Evolutionary conservation across 2,888 invertebrate genomes (phyloP), one percentile per base, ranked within the genome.

Genomic region (Euproctis similis): DNA sequence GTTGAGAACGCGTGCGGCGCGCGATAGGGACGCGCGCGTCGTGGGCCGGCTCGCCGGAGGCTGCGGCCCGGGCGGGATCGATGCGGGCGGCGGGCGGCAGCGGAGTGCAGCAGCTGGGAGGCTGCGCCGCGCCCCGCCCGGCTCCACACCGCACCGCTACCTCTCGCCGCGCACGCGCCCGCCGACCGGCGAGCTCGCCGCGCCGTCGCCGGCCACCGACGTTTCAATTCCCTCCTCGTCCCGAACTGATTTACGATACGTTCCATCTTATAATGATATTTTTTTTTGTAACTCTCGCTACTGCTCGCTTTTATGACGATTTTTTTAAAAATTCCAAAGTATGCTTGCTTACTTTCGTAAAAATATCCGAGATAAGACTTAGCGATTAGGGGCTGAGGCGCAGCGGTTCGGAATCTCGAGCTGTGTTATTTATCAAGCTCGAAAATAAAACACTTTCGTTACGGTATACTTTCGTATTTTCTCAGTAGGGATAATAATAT

Each of bases 1-100:
- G 68, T 53, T 60, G 55, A 53, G 47, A 37, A 60, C 60, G 67
- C 62, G 66, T 60, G 68, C 57, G 56, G 57, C 56, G 60, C 62
- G 65, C 59, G 59, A 43, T 54, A 52, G 51, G 59, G 53, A 49
- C 60, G 70, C 71, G 69, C 66, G 70, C 68, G 67, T 58, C 59
- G 57, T 53, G 56, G 55, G 57, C 61, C 66, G 59, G 62, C 58
- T 57, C 59, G 57, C 56, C 57, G 59, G 70, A 65, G 63, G 63
- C 62, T 65, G 67, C 60, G 63, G 66, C 67, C 68, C 73, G 73
- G 72, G 70, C 70, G 76, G 75, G 76, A 78, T 78, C 80, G 77
- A 80, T 81, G 80, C 77, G 77, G 77, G 78, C 75, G 65, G 78
- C 81, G 78, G 76, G 81, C 77, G 80, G 73, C 73, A 72, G 78